Evolutionary conservation across 2,888 invertebrate species (phyloP), one percentile per base, ranked within the genome.

Genomic region (Azorinus chamasolen): DNA sequence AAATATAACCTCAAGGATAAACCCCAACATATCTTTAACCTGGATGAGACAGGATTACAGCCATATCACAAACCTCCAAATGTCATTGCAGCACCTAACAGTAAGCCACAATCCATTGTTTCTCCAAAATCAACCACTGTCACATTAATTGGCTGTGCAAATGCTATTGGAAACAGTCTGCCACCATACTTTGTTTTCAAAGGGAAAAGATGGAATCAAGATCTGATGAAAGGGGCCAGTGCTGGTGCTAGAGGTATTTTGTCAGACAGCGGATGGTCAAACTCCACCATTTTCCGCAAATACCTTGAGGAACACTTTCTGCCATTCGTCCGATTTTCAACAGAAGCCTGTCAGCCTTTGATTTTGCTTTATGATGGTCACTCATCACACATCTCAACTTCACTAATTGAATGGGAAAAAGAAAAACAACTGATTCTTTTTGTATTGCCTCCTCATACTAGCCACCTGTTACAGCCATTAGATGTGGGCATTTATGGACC

Each of bases 31-130:
- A 69, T 73, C n/a, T 70, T 48, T n/a, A 74, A 74, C 43, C 32
- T 64, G 2, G 70, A 74, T 65, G 73, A 78, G 48, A 78, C 68
- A 27, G 70, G 73, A 50, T 73, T 16, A 58, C 69, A n/a, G n/a
- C n/a, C n/a, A n/a, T n/a, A n/a, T n/a, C n/a, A n/a, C n/a, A n/a
- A n/a, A n/a, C n/a, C n/a, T n/a, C 48, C 65, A n/a, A 32, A 18
- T 37, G 43, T 68, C 20, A 39, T 72, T 39, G 66, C 71, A 20
- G 57, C 37, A 20, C 22, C 32, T 45, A 53, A 58, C 10, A 27
- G 39, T 53, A 20, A 18, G 18, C 51, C 55, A 16, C 48, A 24
- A 2, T 51, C 32, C 14, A 58, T 72, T 2, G 65, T 57, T n/a
- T 48, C 58, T 14, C 50, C 55, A 6, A 62, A 64, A 24, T 48